Percentiles rank a stretch among this genome's conserved stretches.
Conservation (phyloP, 1,140 invertebrate genomes). For the Drosophila truncata region DNA sequence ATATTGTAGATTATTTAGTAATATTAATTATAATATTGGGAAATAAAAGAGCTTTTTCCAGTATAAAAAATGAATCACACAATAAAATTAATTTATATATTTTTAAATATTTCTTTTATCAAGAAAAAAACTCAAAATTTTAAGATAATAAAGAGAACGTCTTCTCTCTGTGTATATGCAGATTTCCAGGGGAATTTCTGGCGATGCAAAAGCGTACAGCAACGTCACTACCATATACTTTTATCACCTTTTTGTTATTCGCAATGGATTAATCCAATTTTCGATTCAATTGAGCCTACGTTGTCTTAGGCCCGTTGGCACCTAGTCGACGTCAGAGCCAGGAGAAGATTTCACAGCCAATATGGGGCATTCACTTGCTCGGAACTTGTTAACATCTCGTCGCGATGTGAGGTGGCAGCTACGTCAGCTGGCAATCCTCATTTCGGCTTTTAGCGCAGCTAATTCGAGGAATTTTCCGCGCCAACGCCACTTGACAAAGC, state of each 20-base stretch:
- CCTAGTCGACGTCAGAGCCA: conserved; percentile 14
- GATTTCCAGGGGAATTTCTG: conserved; percentile 32
- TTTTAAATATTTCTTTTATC: too few relatives aligned
- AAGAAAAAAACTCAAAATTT: too few relatives aligned
- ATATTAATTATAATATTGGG: too few relatives aligned
- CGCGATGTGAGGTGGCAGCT: conserved; percentile 29
- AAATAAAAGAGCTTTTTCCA: too few relatives aligned
- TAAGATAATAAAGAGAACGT: too few relatives aligned
- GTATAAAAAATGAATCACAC: too few relatives aligned
- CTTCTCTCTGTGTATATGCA: conserved; percentile 22
- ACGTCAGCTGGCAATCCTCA: conserved; percentile 18
- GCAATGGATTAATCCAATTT: background rate
- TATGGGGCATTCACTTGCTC: conserved; percentile 6
- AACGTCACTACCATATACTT: conserved; percentile 9
- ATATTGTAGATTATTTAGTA: background rate
- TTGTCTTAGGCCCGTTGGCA: conserved; percentile 26
- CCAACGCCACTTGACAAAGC: conserved; percentile 21
- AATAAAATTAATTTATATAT: too few relatives aligned
- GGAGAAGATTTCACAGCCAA: conserved; percentile 22
- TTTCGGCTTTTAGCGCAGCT: conserved; percentile 33
- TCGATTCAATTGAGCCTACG: conserved; percentile 6
- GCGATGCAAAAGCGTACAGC: background rate
- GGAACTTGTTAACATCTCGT: conserved; percentile 37
- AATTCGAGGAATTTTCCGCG: conserved; percentile 45
- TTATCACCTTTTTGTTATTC: background rate